Conservation (phyloP, 2,888 invertebrate genomes). For the Neocrepidodera transversa region DNA sequence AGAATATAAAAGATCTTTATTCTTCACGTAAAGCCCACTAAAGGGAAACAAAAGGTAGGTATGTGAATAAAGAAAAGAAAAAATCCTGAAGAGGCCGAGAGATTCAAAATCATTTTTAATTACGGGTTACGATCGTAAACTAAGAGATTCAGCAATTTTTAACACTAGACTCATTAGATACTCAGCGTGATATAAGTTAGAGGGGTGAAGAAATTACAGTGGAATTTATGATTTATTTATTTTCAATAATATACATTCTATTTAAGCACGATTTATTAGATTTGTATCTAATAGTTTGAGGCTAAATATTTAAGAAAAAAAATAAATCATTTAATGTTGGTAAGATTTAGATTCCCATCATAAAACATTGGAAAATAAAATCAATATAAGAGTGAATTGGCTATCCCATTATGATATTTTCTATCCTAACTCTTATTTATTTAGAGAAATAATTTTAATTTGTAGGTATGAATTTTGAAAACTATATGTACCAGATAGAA, state of each 20-base stretch:
- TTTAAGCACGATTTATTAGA: constrained; percentile 5
- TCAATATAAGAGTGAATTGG: too few relatives aligned
- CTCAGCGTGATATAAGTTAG: neutral
- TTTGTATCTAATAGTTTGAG: too few relatives aligned
- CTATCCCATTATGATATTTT: too few relatives aligned
- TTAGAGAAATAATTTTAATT: too few relatives aligned
- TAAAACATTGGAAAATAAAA: too few relatives aligned
- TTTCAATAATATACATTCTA: neutral
- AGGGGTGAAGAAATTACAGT: neutral
- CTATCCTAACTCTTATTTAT: too few relatives aligned
- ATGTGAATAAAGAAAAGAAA: neutral
- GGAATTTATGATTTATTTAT: constrained; percentile 5
- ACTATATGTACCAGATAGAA: too few relatives aligned
- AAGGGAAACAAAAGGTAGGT: constrained; percentile 18
- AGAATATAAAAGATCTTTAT: constrained; percentile 14
- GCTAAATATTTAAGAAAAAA: neutral
- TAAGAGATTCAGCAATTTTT: constrained; percentile 15
- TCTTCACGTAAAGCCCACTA: constrained; percentile 8
- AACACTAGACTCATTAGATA: constrained; percentile 15
- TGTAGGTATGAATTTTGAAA: too few relatives aligned
- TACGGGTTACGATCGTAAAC: constrained; percentile 11
- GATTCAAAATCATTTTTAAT: constrained; percentile 16
- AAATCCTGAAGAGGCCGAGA: constrained; percentile 9
- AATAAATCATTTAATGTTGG: too few relatives aligned
- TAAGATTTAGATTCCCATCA: too few relatives aligned